Evolutionary conservation across 2,888 invertebrate genomes (phyloP).

Genomic region (Dermolepida albohirtum): DNA sequence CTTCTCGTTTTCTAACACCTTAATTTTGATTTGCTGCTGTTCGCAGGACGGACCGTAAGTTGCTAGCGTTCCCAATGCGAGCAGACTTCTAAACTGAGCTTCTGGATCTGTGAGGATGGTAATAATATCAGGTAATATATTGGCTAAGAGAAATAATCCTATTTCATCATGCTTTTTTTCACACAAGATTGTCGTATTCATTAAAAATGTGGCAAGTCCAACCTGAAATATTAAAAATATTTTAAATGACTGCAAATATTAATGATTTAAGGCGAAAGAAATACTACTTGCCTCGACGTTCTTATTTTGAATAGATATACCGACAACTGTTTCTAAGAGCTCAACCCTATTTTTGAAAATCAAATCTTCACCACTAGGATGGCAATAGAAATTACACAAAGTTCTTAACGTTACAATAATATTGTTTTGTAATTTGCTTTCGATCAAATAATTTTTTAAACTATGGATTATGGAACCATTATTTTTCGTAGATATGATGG

Average conservation of each 20-base stretch:
- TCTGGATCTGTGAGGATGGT: slow-evolving; percentile 74
- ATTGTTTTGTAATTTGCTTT: slow-evolving; percentile 72
- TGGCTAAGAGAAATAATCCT: slow-evolving; percentile 66
- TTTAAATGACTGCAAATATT: too few species aligned
- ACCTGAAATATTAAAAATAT: slow-evolving; percentile 68
- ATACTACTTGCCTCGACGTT: slow-evolving; percentile 49
- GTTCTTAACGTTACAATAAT: slow-evolving; percentile 83
- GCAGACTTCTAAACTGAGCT: slow-evolving; percentile 80
- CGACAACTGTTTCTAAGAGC: slow-evolving; percentile 68
- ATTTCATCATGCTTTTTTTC: slow-evolving; percentile 69
- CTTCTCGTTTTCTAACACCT: slow-evolving; percentile 59
- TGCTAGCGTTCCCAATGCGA: slow-evolving; percentile 81
- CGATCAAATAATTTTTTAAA: slow-evolving; percentile 56
- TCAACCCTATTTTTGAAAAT: slow-evolving; percentile 70
- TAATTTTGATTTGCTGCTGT: slow-evolving; percentile 64
- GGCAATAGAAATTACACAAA: slow-evolving; percentile 84
- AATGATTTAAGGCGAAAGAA: background rate
- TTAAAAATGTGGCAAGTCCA: slow-evolving; percentile 77
- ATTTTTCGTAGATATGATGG: slow-evolving; percentile 68
- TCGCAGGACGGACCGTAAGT: slow-evolving; percentile 65
- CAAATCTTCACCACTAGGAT: slow-evolving; percentile 74
- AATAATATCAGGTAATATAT: slow-evolving; percentile 69
- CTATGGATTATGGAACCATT: slow-evolving; percentile 58
- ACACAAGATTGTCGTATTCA: slow-evolving; percentile 78
- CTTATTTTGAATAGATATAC: slow-evolving; percentile 58